phyloP scores from a whole-genome alignment of 2,888 invertebrate genomes.

The Drosophila limbata region DNA sequence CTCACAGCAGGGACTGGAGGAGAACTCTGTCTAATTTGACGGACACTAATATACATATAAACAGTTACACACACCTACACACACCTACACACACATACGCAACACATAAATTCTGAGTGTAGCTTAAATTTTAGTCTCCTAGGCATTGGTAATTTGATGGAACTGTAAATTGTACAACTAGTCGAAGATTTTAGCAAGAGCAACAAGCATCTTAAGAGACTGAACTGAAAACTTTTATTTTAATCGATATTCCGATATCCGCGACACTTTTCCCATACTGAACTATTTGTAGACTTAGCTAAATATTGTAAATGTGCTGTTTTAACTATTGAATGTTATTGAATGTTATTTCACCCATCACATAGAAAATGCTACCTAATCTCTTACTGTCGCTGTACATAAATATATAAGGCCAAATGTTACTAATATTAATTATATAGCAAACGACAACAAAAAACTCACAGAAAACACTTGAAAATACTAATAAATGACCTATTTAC shows the following conservation, averaged over 20 bases:
- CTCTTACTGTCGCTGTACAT: constrained; percentile 18
- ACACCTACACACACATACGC: neutral
- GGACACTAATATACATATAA: neutral
- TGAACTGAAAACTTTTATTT: constrained; percentile 72
- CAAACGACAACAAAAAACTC: constrained; percentile 11
- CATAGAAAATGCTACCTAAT: constrained; percentile 20
- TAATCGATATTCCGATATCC: neutral
- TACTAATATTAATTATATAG: constrained; percentile 7
- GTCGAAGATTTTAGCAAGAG: constrained; percentile 62
- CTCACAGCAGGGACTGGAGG: constrained; percentile 83
- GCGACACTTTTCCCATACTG: neutral
- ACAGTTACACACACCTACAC: constrained; percentile 4
- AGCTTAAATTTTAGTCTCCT: constrained; percentile 43
- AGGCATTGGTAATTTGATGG: constrained; percentile 35
- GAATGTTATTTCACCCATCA: constrained; percentile 20
- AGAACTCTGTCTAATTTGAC: constrained; percentile 82
- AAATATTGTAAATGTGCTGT: constrained; percentile 32
- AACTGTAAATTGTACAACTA: constrained; percentile 45
- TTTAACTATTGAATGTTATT: constrained; percentile 69
- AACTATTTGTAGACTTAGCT: constrained; percentile 13
- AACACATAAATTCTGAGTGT: constrained; percentile 4
- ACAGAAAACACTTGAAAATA: constrained; percentile 29
- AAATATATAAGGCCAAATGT: constrained; percentile 16
- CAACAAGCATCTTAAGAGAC: constrained; percentile 75
- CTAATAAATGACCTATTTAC: constrained; percentile 72